Evolutionary conservation across 23 tunicate species (phyloP).

Genomic region (Styela clava): DNA sequence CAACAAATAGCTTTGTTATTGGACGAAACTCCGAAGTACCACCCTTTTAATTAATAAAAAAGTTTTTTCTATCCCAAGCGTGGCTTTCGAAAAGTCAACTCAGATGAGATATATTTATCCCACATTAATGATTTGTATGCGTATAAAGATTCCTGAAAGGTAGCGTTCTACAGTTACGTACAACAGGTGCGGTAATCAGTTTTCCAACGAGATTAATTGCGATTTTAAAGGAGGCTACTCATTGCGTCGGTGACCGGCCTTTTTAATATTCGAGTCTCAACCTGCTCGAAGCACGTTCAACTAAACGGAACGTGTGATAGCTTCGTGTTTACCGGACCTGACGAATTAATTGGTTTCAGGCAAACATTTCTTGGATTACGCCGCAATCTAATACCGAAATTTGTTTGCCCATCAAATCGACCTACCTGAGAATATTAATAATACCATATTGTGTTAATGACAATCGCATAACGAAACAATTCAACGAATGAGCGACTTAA

Average conservation of each 20-base stretch:
- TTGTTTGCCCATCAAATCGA: background rate
- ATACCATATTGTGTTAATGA: conserved; percentile 27
- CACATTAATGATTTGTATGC: too few relatives aligned
- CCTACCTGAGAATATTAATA: conserved; percentile 12
- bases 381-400: conserved; percentile 1
- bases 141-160: too few relatives aligned
- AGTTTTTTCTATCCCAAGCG: too few relatives aligned
- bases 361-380: conserved; percentile 11
- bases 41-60: conserved; percentile 16
- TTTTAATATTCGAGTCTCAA: conserved; percentile 11
- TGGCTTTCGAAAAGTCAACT: too few relatives aligned
- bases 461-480: conserved; percentile 10
- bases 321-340: conserved; percentile 19
- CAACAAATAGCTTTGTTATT: conserved; percentile 6
- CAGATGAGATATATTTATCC: too few relatives aligned
- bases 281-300: conserved; percentile 24
- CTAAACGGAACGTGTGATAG: conserved; percentile 19
- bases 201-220: conserved; percentile 36
- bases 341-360: conserved; percentile 8
- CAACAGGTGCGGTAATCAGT: conserved; percentile 44
- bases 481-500: background rate
- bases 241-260: conserved; percentile 13
- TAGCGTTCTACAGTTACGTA: background rate
- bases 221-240: conserved; percentile 28
- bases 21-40: background rate